Percentiles rank a stretch among this genome's conserved stretches.
phyloP scores from a whole-genome alignment of 2,113 vertebrate species.

The Rhinopomastus cyanomelas region DNA sequence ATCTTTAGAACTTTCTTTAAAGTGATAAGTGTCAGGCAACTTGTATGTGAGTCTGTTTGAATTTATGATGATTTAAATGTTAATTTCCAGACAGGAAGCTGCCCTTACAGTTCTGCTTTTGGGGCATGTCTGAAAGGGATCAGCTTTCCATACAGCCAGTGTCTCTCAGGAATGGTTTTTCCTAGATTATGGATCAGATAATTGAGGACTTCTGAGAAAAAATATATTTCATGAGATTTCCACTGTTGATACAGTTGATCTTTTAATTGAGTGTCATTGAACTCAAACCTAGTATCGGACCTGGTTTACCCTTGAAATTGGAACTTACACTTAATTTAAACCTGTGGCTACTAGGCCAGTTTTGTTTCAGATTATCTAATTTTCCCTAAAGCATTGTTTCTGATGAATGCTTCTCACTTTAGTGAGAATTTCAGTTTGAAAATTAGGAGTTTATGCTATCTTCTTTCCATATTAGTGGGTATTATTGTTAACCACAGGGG shows the following conservation, averaged over 20 bases:
- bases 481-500: constrained; percentile 54
- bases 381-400: constrained; percentile 28
- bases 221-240: constrained; percentile 18
- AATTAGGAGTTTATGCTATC: constrained; percentile 31
- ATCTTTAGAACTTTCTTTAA: constrained; percentile 16
- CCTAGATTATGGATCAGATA: constrained; percentile 33
- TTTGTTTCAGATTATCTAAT: not conserved
- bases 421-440: constrained; percentile 19
- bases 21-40: not conserved
- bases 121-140: constrained; percentile 36
- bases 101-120: constrained; percentile 52
- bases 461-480: constrained; percentile 45
- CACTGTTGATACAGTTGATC: constrained; percentile 9
- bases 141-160: constrained; percentile 15
- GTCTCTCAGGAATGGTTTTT: constrained; percentile 32
- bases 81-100: constrained; percentile 65
- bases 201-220: constrained; percentile 10
- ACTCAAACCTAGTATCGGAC: not conserved
- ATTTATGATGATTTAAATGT: constrained; percentile 52
- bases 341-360: not conserved
- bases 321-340: not conserved
- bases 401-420: constrained; percentile 13
- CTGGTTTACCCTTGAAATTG: not conserved
- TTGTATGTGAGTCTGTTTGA: constrained; percentile 32
- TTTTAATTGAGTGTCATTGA: not conserved